Conservation (phyloP, 2,888 invertebrate species). For the Abscondita cerata region DNA sequence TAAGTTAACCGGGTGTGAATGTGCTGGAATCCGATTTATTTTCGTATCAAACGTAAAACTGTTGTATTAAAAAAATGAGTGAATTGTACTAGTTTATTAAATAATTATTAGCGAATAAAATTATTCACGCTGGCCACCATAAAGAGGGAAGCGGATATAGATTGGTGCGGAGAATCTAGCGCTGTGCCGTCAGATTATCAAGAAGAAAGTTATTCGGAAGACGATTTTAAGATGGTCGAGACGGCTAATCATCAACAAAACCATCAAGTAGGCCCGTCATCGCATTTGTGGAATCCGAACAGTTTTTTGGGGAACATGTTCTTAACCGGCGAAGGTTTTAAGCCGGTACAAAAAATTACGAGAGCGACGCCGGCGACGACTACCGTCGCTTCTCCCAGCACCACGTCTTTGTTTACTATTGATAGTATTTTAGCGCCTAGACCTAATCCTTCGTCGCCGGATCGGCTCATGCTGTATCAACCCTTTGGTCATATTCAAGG, state of each 20-base stretch:
- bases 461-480: slow-evolving; percentile 62
- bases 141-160: slow-evolving; percentile 54
- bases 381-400: slow-evolving; percentile 47
- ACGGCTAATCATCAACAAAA: slow-evolving; percentile 49
- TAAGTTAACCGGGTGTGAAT: slow-evolving; percentile 2
- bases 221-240: slow-evolving; percentile 56
- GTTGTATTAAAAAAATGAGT: slow-evolving; percentile 1
- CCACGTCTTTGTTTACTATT: slow-evolving; percentile 78
- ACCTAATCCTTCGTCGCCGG: slow-evolving; percentile 64
- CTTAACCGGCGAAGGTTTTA: slow-evolving; percentile 56
- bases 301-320: slow-evolving; percentile 51
- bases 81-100: neutral
- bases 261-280: slow-evolving; percentile 30
- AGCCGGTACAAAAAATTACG: slow-evolving; percentile 54
- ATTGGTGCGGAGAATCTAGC: slow-evolving; percentile 53
- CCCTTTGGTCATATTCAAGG: slow-evolving; percentile 70
- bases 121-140: slow-evolving; percentile 54
- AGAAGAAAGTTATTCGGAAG: slow-evolving; percentile 46
- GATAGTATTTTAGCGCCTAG: slow-evolving; percentile 85
- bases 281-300: slow-evolving; percentile 41
- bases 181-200: slow-evolving; percentile 46
- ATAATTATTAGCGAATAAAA: neutral
- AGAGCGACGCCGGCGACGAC: slow-evolving; percentile 55
- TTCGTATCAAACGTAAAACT: neutral
- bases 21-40: neutral